Base-by-base conservation (phyloP, 2,888 invertebrate genomes). In the Calliscelio sp. region DNA sequence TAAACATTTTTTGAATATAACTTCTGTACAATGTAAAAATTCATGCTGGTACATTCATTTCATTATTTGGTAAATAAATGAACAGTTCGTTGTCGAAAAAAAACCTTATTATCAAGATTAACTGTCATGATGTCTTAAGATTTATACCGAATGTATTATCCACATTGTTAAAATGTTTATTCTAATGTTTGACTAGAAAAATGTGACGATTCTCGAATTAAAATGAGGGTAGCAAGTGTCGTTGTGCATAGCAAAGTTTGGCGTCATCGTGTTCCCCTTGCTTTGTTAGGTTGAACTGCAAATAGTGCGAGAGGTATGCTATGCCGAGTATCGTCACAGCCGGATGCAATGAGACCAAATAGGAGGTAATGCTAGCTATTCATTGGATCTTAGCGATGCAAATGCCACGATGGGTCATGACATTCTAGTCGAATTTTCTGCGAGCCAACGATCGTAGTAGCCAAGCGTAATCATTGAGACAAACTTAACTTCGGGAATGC, bases 351-450 rank as follows among this genome's bases (percentile, higher is more conserved):
- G 89, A 90, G 89, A 90, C 89, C 90, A 89, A 91, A 91, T 90
- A 89, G 90, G 86, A 90, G 88, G 89, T 88, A 89, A 91, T 89
- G 90, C 89, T 81, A 86, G 89, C 90, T 89, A 91, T 91, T 92
- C 89, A 90, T 91, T 89, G 90, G 89, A 90, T 90, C 88, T 89
- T 85, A 88, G 89, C 87, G 88, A 90, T 90, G 90, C 90, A 87
- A 90, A 90, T 90, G 89, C 90, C 90, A 88, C 86, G 86, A 86
- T 87, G 87, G 89, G 90, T 90, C 91, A 89, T 87, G 88, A 88
- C 87, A 91, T 90, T 90, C 89, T 88, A 81, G 86, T 85, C 86
- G 88, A 88, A 89, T 89, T 90, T 90, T 89, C 88, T 86, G 87
- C 87, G 81, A 81, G 81, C 84, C 87, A 85, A 86, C 86, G 84